Evolutionary conservation across 2,113 vertebrate species (phyloP).

Genomic region (Apodemus sylvaticus): DNA sequence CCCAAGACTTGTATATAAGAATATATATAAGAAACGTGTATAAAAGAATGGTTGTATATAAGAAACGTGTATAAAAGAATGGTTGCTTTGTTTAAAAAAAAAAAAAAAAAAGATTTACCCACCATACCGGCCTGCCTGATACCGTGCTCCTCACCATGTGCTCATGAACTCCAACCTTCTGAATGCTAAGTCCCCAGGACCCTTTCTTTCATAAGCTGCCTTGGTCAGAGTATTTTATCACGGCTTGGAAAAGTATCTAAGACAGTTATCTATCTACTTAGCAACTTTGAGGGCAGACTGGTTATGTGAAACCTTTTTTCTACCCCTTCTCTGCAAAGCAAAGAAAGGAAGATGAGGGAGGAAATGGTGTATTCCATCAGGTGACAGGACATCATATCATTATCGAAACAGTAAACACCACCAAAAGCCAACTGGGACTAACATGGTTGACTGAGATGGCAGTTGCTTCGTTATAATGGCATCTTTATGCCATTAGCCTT

Average conservation of each 20-base stretch:
- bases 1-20: no score
- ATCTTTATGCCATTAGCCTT: neutral
- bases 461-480: neutral
- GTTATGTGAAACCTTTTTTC: neutral
- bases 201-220: neutral
- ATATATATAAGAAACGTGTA: no score
- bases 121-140: neutral
- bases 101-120: no score
- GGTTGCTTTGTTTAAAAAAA: no score
- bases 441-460: neutral
- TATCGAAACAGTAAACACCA: neutral
- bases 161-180: neutral
- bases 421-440: neutral
- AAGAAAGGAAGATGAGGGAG: neutral
- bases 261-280: neutral
- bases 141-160: neutral
- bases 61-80: no score
- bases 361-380: neutral
- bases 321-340: neutral
- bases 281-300: neutral
- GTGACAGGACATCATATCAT: neutral
- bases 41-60: no score
- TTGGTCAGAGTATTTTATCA: neutral
- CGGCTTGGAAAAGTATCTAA: neutral
- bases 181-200: neutral